A percentile compares a stretch with the other conserved stretches of the same genome.
These are phyloP conservation scores for Steinernema hermaphroditum DNA, from an alignment of 2,888 invertebrate genomes.

Conservation along the genomic window DNA sequence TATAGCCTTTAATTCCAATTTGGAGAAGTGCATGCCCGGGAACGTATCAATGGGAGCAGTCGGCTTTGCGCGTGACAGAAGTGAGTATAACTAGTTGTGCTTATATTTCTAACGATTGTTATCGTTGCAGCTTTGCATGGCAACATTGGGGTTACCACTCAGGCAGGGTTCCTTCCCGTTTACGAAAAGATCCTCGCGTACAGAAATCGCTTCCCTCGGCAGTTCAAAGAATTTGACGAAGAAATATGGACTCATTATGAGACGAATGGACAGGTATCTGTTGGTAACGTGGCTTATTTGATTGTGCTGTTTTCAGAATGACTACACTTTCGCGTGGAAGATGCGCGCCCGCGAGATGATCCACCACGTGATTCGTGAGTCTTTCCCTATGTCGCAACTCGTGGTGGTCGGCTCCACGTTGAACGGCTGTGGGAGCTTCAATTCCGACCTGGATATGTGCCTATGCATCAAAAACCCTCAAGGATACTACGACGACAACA, in stretches of 20 bases:
- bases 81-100: too few species aligned
- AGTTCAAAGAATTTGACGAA: slow-evolving; percentile 37
- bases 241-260: slow-evolving; percentile 35
- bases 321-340: slow-evolving; percentile 47
- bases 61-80: too few species aligned
- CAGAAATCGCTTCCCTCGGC: slow-evolving; percentile 14
- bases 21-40: too few species aligned
- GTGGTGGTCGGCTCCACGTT: slow-evolving; percentile 60
- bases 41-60: too few species aligned
- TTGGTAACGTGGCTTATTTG: neutral
- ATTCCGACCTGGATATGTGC: slow-evolving; percentile 65
- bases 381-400: slow-evolving; percentile 37
- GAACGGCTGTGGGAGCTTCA: slow-evolving; percentile 64
- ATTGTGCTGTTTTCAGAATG: slow-evolving; percentile 44
- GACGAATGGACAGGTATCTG: slow-evolving; percentile 40
- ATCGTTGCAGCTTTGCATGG: neutral
- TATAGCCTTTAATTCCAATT: neutral
- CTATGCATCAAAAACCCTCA: slow-evolving; percentile 31
- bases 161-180: neutral
- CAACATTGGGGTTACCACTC: neutral
- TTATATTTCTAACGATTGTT: neutral
- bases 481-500: neutral
- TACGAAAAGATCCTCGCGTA: slow-evolving; percentile 18
- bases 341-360: slow-evolving; percentile 37
- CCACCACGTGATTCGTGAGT: slow-evolving; percentile 29